Conservation (phyloP, 2,797 vertebrate genomes). For the Spinus olivaceus region DNA sequence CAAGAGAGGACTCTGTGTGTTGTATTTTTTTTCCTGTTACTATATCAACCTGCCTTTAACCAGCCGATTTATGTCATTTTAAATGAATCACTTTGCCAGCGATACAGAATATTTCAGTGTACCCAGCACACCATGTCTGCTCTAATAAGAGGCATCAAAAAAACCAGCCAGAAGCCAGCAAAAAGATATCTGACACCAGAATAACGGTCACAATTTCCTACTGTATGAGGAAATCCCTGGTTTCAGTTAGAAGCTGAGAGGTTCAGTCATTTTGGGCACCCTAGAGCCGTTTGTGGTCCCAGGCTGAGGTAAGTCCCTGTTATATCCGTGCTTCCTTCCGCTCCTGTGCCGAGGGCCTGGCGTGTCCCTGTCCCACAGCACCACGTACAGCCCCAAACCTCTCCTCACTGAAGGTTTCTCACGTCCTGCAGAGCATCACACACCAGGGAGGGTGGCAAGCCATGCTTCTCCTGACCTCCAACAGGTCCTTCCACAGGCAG, state of each 20-base stretch:
- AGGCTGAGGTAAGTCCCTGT: not conserved
- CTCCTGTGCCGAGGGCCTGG: not conserved
- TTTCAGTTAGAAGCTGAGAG: conserved; percentile 28
- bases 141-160: not conserved
- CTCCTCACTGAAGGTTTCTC: not conserved
- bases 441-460: fast-evolving
- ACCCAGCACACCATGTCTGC: not conserved
- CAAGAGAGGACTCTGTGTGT: not conserved
- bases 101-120: not conserved
- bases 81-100: not conserved
- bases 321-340: not conserved
- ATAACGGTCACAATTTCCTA: conserved; percentile 54
- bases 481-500: not conserved
- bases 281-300: conserved; percentile 42
- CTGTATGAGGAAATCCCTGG: conserved; percentile 36
- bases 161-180: not conserved
- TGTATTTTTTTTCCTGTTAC: conserved; percentile 2
- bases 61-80: not conserved
- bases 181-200: conserved; percentile 43
- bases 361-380: not conserved
- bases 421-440: not conserved
- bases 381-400: not conserved
- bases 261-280: conserved; percentile 20
- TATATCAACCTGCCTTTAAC: conserved; percentile 34
- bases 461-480: not conserved